phyloP scores from a whole-genome alignment of 92 coral and sea anemone species.

The Anthopleura xanthogrammica region DNA sequence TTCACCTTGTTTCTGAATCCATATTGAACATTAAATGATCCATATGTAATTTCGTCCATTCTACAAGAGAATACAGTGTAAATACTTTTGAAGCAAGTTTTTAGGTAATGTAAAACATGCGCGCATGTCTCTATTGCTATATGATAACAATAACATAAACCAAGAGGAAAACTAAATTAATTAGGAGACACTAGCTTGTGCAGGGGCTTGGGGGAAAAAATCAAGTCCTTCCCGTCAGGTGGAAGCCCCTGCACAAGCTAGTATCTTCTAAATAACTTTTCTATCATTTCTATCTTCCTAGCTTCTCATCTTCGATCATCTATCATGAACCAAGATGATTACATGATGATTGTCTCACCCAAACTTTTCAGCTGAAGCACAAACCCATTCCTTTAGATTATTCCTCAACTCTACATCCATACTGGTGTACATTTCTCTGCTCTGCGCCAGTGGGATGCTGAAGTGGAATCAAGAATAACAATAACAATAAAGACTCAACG shows the following conservation, averaged over 20 bases:
- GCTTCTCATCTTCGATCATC: too few relatives aligned
- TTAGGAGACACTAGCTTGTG: too few relatives aligned
- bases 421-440: constrained; percentile 73
- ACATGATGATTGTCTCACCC: constrained; percentile 56
- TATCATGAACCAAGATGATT: neutral
- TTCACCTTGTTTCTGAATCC: constrained; percentile 94
- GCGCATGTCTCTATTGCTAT: too few relatives aligned
- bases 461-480: neutral
- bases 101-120: too few relatives aligned
- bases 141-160: too few relatives aligned
- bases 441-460: constrained; percentile 90
- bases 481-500: too few relatives aligned
- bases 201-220: too few relatives aligned
- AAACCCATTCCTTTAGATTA: constrained; percentile 82
- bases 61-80: constrained; percentile 22
- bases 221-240: too few relatives aligned
- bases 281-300: too few relatives aligned
- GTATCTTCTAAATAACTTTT: too few relatives aligned
- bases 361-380: constrained; percentile 78
- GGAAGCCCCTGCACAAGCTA: too few relatives aligned
- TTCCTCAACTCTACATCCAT: constrained; percentile 92
- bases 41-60: constrained; percentile 92
- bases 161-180: too few relatives aligned
- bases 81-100: neutral
- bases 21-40: constrained; percentile 83